These are phyloP conservation scores for Elgaria multicarinata DNA, from an alignment of 2,113 vertebrate species.

Conservation along the genomic window DNA sequence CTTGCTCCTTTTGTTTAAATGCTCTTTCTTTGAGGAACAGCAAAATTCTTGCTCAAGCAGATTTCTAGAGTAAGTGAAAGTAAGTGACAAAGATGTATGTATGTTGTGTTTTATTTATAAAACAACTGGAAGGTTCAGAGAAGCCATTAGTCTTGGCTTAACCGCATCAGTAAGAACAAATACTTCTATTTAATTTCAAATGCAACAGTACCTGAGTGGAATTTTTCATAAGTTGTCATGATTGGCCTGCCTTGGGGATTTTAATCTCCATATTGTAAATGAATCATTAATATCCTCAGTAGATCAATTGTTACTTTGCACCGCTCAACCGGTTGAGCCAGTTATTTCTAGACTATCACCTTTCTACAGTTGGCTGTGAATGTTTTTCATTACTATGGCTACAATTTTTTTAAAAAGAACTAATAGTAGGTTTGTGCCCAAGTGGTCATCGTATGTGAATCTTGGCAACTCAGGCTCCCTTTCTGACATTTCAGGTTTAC, in stretches of 20 bases:
- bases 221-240: background rate
- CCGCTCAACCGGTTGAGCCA: background rate
- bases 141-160: background rate
- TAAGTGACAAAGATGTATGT: background rate
- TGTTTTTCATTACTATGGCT: background rate
- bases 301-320: background rate
- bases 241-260: background rate
- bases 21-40: background rate
- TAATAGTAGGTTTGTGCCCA: background rate
- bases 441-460: background rate
- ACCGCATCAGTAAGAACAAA: background rate
- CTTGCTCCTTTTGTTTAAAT: background rate
- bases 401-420: background rate
- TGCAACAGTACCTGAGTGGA: background rate
- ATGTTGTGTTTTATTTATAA: too few relatives aligned
- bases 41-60: background rate
- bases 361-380: background rate
- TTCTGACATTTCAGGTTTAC: background rate
- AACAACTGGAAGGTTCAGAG: background rate
- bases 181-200: background rate
- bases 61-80: background rate
- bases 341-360: background rate
- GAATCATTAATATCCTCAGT: background rate
- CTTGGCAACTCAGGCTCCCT: background rate
- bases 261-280: background rate